Conservation (phyloP, 1,140 invertebrate genomes). For the Xylocopa sonorina region DNA sequence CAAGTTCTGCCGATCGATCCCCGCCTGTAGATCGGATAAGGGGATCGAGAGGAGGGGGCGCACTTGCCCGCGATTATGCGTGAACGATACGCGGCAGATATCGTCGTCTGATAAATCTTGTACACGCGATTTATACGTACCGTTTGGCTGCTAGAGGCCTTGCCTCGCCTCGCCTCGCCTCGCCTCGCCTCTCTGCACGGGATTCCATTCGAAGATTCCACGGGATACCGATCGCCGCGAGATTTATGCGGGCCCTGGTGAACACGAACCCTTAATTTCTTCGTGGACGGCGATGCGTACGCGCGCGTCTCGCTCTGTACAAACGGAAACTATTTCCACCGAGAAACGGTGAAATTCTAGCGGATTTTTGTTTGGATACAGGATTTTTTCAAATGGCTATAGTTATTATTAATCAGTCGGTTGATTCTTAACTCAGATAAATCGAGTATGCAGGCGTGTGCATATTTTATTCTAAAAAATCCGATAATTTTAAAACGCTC, state of each 20-base stretch:
- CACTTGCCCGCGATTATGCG: conserved; percentile 33
- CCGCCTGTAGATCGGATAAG: conserved; percentile 1
- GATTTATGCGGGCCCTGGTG: conserved; percentile 9
- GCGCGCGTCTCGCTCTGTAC: too few species aligned
- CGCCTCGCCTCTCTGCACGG: background rate
- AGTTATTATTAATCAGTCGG: too few species aligned
- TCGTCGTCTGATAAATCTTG: conserved; percentile 32
- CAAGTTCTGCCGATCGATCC: background rate
- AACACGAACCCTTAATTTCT: background rate
- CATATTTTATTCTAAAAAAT: too few species aligned
- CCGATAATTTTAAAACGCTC: too few species aligned
- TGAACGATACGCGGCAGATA: conserved; percentile 28
- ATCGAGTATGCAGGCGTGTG: too few species aligned
- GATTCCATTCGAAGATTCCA: conserved; percentile 39
- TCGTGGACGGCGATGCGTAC: too few species aligned
- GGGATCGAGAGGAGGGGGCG: background rate
- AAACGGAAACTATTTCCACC: too few species aligned
- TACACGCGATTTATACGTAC: conserved; percentile 13
- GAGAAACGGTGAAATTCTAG: too few species aligned
- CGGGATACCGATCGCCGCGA: background rate
- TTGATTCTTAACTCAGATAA: too few species aligned
- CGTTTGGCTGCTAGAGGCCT: background rate
- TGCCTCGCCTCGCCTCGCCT: background rate
- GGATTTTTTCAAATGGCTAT: too few species aligned
- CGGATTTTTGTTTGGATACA: too few species aligned